Percentiles rank a stretch among this genome's conserved stretches.
phyloP scores from a whole-genome alignment of 1,140 invertebrate genomes.

The Euura lappo region DNA sequence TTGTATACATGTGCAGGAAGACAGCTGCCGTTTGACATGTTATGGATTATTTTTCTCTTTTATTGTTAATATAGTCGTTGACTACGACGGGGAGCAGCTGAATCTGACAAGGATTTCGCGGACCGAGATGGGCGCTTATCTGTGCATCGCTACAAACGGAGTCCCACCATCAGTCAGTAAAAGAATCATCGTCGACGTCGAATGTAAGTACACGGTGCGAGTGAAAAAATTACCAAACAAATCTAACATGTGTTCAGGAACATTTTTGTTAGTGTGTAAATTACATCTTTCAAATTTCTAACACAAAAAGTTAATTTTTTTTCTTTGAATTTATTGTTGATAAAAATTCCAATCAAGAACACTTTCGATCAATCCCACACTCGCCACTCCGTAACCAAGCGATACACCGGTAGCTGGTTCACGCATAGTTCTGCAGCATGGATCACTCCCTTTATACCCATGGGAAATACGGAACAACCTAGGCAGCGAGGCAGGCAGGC shows the following conservation, averaged over 20 bases:
- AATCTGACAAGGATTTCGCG: constrained; percentile 84
- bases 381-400: not conserved
- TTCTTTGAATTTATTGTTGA: no score
- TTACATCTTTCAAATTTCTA: no score
- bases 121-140: constrained; percentile 86
- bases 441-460: constrained; percentile 16
- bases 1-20: no score
- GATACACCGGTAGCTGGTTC: not conserved
- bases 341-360: no score
- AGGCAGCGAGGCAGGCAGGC: constrained; percentile 18
- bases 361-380: no score
- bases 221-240: no score
- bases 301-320: no score
- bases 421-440: not conserved
- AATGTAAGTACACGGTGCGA: constrained; percentile 73
- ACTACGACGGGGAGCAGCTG: constrained; percentile 81
- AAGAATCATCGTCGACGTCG: constrained; percentile 85
- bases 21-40: not conserved
- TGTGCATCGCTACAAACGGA: constrained; percentile 83
- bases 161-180: constrained; percentile 89
- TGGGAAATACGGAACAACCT: constrained; percentile 47
- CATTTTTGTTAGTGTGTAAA: no score
- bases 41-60: constrained; percentile 3
- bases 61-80: constrained; percentile 67
- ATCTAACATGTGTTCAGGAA: no score